Evolutionary conservation across 1,140 invertebrate species (phyloP).

Genomic region (Cyphomyrmex costatus): DNA sequence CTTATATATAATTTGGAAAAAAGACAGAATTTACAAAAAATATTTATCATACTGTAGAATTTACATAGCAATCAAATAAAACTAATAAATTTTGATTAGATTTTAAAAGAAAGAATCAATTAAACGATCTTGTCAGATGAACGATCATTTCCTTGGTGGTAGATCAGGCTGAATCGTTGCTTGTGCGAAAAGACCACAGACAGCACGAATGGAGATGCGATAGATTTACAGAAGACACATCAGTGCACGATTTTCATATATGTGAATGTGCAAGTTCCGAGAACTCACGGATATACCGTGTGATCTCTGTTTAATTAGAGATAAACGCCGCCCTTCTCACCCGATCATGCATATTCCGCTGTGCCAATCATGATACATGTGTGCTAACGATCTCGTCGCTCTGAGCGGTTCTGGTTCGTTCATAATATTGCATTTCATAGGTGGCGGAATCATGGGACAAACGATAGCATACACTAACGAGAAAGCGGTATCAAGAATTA

Average conservation of each 20-base stretch:
- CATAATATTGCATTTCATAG: slow-evolving; percentile 47
- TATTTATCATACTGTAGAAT: background rate
- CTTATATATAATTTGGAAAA: background rate
- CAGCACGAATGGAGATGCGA: slow-evolving; percentile 70
- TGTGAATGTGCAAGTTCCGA: slow-evolving; percentile 74
- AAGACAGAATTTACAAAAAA: background rate
- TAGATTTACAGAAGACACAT: slow-evolving; percentile 65
- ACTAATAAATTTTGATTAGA: slow-evolving; percentile 15
- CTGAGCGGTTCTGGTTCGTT: slow-evolving; percentile 52
- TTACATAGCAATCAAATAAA: background rate
- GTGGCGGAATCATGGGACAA: slow-evolving; percentile 34
- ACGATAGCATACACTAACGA: slow-evolving; percentile 16
- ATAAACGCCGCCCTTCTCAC: slow-evolving; percentile 13
- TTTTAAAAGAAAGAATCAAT: background rate
- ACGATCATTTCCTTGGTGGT: slow-evolving; percentile 57
- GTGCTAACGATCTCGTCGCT: slow-evolving; percentile 27
- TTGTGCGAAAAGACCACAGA: slow-evolving; percentile 58
- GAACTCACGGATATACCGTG: slow-evolving; percentile 65
- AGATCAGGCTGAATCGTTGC: slow-evolving; percentile 60
- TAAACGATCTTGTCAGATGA: background rate
- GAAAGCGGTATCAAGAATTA: slow-evolving; percentile 38
- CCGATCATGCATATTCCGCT: slow-evolving; percentile 31
- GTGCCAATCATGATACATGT: slow-evolving; percentile 35
- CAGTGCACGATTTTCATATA: slow-evolving; percentile 76
- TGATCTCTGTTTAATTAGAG: slow-evolving; percentile 36